Evolutionary conservation across 1,140 invertebrate species (phyloP).

Genomic region (Contarinia nasturtii): DNA sequence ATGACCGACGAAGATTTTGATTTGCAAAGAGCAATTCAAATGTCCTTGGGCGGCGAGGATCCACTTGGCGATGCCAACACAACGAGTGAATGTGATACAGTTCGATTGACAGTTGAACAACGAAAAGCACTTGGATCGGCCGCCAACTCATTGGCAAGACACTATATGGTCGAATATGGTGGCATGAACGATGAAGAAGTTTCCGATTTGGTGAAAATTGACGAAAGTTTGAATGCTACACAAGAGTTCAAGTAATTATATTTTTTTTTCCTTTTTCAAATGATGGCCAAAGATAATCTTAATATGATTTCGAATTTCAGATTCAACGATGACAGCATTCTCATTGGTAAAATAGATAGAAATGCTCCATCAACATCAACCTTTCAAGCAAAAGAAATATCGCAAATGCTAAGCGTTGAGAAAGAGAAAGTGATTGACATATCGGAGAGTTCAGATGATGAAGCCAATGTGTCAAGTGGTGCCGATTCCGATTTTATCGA

Average conservation of each 20-base stretch:
- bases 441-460: background rate
- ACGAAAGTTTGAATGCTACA: slow-evolving; percentile 10
- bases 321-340: background rate
- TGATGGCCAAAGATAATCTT: too few relatives aligned
- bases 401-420: too few relatives aligned
- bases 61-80: slow-evolving; percentile 7
- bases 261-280: too few relatives aligned
- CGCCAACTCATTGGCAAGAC: slow-evolving; percentile 27
- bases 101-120: slow-evolving; percentile 17
- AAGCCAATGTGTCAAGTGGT: background rate
- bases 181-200: slow-evolving; percentile 52
- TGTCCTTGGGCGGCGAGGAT: slow-evolving; percentile 22
- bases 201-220: slow-evolving; percentile 12
- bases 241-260: background rate
- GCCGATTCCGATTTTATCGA: slow-evolving; percentile 14
- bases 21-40: slow-evolving; percentile 28
- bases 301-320: too few relatives aligned
- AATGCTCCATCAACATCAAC: background rate
- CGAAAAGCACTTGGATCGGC: slow-evolving; percentile 15
- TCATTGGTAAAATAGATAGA: background rate
- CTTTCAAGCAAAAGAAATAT: too few relatives aligned
- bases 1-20: slow-evolving; percentile 25
- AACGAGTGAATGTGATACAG: slow-evolving; percentile 5
- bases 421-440: too few relatives aligned
- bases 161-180: slow-evolving; percentile 53